phyloP scores from a whole-genome alignment of 2,797 vertebrate species.

The Acanthornis magna region DNA sequence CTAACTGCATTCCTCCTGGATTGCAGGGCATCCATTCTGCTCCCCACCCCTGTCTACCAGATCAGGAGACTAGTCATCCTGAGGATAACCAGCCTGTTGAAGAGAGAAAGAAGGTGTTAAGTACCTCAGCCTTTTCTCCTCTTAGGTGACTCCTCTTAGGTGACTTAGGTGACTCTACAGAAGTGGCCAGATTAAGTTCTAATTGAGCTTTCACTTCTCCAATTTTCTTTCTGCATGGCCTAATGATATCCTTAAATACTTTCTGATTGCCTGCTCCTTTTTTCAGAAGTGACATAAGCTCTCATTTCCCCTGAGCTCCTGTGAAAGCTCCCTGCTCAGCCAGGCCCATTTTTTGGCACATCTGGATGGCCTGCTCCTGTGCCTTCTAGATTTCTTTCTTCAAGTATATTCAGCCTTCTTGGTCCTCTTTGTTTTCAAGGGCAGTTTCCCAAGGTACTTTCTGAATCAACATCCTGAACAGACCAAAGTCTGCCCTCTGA shows the following conservation, averaged over 20 bases:
- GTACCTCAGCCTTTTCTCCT: neutral
- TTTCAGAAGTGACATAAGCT: neutral
- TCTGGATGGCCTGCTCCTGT: neutral
- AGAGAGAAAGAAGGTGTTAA: neutral
- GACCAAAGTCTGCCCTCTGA: neutral
- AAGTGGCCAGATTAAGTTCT: neutral
- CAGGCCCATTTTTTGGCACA: neutral
- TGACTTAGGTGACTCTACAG: no score
- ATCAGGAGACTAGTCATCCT: neutral
- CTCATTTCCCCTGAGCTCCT: neutral
- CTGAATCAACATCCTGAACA: neutral
- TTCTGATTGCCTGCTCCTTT: neutral
- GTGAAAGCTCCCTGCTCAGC: neutral
- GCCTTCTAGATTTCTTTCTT: neutral
- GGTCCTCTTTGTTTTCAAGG: neutral
- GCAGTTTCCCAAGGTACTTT: neutral
- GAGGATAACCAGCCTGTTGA: neutral
- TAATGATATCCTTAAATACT: neutral
- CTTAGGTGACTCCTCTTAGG: rapidly evolving
- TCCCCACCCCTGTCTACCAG: neutral
- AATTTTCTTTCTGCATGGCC: neutral
- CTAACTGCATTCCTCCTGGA: neutral
- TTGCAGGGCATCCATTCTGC: neutral
- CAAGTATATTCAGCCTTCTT: neutral
- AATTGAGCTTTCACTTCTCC: neutral